Conservation (phyloP, 2,113 vertebrate genomes). For the Alosa alosa region DNA sequence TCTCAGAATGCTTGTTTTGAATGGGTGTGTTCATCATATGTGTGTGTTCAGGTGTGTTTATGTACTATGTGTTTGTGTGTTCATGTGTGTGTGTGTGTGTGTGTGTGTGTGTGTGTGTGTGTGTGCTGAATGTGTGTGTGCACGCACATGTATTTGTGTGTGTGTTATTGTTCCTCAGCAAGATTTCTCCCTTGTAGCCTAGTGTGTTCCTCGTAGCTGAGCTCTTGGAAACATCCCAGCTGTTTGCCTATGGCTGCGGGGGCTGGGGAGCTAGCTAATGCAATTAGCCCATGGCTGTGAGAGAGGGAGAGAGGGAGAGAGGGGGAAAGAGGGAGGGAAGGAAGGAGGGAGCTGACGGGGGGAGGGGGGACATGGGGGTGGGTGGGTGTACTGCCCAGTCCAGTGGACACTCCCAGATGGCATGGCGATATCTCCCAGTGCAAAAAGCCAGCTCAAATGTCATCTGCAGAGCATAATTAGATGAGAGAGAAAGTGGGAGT, state of each 20-base stretch:
- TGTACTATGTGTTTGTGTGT: not conserved
- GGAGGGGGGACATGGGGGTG: slow-evolving; percentile 27
- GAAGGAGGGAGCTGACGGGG: slow-evolving; percentile 39
- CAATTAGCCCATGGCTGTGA: slow-evolving; percentile 27
- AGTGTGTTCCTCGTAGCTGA: not conserved
- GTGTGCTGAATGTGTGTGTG: not conserved
- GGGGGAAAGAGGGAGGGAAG: slow-evolving; percentile 36
- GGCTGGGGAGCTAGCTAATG: not conserved
- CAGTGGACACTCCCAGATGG: slow-evolving; percentile 43
- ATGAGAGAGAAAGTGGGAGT: slow-evolving; percentile 50
- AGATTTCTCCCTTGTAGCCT: not conserved
- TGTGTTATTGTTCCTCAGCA: not conserved
- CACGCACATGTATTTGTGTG: not conserved
- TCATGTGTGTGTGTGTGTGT: not conserved
- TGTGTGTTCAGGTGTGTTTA: not conserved
- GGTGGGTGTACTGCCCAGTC: slow-evolving; percentile 14
- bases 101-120: not conserved
- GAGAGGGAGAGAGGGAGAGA: slow-evolving; percentile 51
- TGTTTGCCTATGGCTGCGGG: slow-evolving; percentile 14
- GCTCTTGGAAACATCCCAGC: slow-evolving; percentile 30
- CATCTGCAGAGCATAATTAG: slow-evolving; percentile 58
- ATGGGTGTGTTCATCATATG: not conserved
- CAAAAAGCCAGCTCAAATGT: slow-evolving; percentile 50
- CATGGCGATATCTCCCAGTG: slow-evolving; percentile 45
- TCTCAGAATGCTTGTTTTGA: not conserved